Conservation (phyloP, 2,113 vertebrate genomes). For the Tichodroma muraria region DNA sequence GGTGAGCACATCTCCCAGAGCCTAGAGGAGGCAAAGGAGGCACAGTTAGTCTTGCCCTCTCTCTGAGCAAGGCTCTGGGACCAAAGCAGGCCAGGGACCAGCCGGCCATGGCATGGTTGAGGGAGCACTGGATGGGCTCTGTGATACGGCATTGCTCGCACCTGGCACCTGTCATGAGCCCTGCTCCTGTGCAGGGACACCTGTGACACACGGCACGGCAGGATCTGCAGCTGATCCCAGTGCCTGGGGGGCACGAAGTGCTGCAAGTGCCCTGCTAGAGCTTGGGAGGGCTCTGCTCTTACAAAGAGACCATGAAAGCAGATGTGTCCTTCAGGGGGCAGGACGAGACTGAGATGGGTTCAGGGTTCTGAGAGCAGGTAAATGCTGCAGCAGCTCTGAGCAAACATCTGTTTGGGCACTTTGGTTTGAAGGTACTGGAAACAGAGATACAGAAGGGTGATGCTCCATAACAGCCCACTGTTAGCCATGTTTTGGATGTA, state of each 20-base stretch:
- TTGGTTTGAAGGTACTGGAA: background rate
- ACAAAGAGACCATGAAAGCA: background rate
- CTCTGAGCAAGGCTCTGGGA: background rate
- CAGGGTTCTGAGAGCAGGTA: background rate
- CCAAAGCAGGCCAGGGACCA: background rate
- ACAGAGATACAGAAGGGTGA: background rate
- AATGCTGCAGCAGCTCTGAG: background rate
- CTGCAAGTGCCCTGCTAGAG: background rate
- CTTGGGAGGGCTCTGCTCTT: background rate
- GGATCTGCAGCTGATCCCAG: background rate
- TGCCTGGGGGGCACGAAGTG: rapidly evolving
- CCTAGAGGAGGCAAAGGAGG: background rate
- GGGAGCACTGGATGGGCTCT: background rate
- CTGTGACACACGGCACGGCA: rapidly evolving
- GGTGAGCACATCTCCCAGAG: background rate
- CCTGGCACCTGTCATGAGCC: background rate
- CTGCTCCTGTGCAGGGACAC: background rate
- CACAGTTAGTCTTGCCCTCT: background rate
- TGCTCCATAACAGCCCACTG: background rate
- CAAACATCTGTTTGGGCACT: background rate
- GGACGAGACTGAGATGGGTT: background rate
- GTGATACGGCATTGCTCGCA: rapidly evolving
- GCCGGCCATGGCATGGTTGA: background rate
- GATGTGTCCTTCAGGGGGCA: background rate
- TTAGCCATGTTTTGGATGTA: background rate